Evolutionary conservation across 1,140 invertebrate species (phyloP).

Genomic region (Zaprionus inermis): DNA sequence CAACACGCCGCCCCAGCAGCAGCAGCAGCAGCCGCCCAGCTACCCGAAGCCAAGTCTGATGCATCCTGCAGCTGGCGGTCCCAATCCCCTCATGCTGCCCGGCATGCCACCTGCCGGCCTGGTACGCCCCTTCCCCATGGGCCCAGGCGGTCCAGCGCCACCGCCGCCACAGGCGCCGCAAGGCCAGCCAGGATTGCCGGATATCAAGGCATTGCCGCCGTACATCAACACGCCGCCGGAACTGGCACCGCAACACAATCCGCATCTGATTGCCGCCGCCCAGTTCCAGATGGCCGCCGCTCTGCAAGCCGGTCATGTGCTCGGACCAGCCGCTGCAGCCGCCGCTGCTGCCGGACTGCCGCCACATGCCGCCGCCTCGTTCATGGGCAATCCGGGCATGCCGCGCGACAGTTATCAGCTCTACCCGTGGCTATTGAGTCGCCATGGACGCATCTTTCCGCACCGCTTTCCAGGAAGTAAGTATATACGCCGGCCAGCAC

Average conservation of each 20-base stretch:
- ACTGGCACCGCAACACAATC: slow-evolving; percentile 87
- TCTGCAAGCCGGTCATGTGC: slow-evolving; percentile 84
- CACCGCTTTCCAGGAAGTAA: slow-evolving; percentile 95
- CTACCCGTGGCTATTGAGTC: slow-evolving; percentile 95
- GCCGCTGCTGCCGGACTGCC: slow-evolving; percentile 85
- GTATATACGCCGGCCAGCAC: slow-evolving; percentile 76
- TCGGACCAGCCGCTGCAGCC: slow-evolving; percentile 67
- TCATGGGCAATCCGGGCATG: slow-evolving; percentile 86
- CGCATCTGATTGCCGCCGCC: slow-evolving; percentile 88
- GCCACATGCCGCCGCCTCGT: slow-evolving; percentile 85
- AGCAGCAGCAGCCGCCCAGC: slow-evolving; percentile 44
- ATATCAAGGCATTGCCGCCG: slow-evolving; percentile 84
- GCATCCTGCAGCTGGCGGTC: slow-evolving; percentile 43
- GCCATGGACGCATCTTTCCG: slow-evolving; percentile 95
- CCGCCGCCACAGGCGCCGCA: slow-evolving; percentile 42
- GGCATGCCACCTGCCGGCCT: slow-evolving; percentile 79
- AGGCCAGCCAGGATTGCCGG: slow-evolving; percentile 71
- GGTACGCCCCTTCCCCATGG: slow-evolving; percentile 75
- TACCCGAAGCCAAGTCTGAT: slow-evolving; percentile 56
- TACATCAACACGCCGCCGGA: slow-evolving; percentile 87
- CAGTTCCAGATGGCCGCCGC: slow-evolving; percentile 89
- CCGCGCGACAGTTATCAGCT: slow-evolving; percentile 93
- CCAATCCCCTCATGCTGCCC: slow-evolving; percentile 67
- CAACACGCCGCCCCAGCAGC: slow-evolving; percentile 66
- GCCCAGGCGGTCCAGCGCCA: slow-evolving; percentile 52